These are phyloP conservation scores for Limnephilus lunatus DNA, from an alignment of 2,888 invertebrate genomes.

Conservation along the genomic window DNA sequence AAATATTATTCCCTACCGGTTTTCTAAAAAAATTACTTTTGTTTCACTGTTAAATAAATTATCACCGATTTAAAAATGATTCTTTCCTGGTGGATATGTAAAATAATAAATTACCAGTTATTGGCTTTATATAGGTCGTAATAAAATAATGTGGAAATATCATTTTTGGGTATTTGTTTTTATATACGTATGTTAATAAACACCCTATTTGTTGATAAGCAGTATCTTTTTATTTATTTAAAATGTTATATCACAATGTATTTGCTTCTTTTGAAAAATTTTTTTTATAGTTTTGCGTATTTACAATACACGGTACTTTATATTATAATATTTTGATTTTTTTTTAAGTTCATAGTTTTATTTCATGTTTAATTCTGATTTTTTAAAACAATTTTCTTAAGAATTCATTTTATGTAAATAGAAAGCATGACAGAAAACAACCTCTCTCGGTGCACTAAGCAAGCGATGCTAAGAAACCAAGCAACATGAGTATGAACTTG, in stretches of 20 bases:
- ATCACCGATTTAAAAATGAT: background rate
- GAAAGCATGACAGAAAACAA: background rate
- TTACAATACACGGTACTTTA: background rate
- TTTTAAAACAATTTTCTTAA: background rate
- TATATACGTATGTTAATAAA: background rate
- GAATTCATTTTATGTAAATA: background rate
- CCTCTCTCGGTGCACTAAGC: background rate
- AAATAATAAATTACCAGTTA: background rate
- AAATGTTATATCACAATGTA: too few relatives aligned
- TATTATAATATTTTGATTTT: background rate
- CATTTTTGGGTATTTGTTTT: background rate
- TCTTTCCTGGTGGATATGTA: background rate
- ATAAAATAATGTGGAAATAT: background rate
- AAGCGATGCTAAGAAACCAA: background rate
- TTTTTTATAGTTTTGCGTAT: background rate
- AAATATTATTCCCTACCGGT: too few relatives aligned
- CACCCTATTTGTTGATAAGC: background rate
- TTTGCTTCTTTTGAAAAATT: too few relatives aligned
- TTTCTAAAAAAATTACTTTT: background rate
- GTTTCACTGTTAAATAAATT: background rate
- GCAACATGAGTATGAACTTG: background rate
- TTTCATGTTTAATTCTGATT: background rate
- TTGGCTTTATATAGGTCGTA: background rate
- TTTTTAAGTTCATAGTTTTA: background rate
- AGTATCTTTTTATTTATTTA: background rate